Conservation (phyloP, 2,113 vertebrate species). For the Rynchops niger region DNA sequence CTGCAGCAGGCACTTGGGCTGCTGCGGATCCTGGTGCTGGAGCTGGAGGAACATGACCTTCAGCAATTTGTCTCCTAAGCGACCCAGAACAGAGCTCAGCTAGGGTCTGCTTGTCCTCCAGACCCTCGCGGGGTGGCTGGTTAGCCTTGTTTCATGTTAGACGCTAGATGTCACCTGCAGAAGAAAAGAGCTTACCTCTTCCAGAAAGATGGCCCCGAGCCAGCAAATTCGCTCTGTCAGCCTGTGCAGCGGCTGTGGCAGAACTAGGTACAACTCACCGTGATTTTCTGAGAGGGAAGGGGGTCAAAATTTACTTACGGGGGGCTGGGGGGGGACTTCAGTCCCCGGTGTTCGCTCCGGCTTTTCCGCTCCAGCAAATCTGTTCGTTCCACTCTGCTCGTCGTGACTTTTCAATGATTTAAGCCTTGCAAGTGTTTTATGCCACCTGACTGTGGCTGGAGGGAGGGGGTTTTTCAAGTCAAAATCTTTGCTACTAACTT, state of each 20-base stretch:
- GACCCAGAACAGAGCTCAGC: neutral
- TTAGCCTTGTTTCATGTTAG: neutral
- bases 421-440: neutral
- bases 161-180: constrained; percentile 65
- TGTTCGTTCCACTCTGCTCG: neutral
- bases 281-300: constrained; percentile 4
- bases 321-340: neutral
- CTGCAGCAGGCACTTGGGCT: neutral
- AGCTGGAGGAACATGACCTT: neutral
- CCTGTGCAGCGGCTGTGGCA: constrained; percentile 82
- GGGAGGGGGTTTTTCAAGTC: neutral
- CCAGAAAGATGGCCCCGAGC: constrained; percentile 76
- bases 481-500: neutral
- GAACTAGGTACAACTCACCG: constrained; percentile 78
- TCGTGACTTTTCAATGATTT: neutral
- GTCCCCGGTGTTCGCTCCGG: neutral
- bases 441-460: neutral
- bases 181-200: constrained; percentile 58
- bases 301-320: neutral
- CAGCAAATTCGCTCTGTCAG: constrained; percentile 83
- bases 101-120: neutral
- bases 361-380: neutral
- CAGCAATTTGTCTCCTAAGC: neutral
- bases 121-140: neutral
- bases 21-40: neutral